Evolutionary conservation across 1,140 invertebrate species (phyloP), one percentile per base, ranked within the genome.

Genomic region (Polypedilum vanderplanki): DNA sequence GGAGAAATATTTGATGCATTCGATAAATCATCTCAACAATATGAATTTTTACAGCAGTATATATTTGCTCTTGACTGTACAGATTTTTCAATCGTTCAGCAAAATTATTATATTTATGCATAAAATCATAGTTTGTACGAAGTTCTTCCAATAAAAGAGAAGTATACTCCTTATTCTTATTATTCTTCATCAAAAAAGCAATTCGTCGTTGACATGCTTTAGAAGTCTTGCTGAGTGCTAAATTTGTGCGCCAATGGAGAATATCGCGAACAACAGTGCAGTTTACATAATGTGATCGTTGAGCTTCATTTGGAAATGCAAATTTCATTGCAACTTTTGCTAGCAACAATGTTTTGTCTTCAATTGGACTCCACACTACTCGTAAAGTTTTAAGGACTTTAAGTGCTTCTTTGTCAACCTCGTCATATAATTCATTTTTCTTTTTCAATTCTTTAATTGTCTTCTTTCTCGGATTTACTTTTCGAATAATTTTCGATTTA

Each of bases 191-290:
- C 82, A 90, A 87, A 77, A 89, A 89, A 8, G 85, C 79, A 2
- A 90, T 80, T 18, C 91, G 82, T 7, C 91, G 81, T 76, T 90
- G 87, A 80, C 90, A 91, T 0, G 91, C 89, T 73, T 85, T 79
- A 0, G 89, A 88, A 0, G 91, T 92, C 80, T 93, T 93, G 77
- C 91, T 89, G 24, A 83, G 79, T 9, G 86, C 87, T 73, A 83
- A 18, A 10, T 70, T 80, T 80, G 84, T 8, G 81, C 85, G 74
- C 83, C 84, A 76, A 79, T 90, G 87, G 0, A 93, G 78, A 3
- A 91, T 78, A 78, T 93, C 90, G 15, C 91, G 82, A 0, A 91
- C 82, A 3, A 85, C 78, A n/a, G 80, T 81, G 77, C 86, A 85
- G 15, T 82, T 78, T 77, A 85, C 85, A 33, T 83, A 78, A 76